Percentiles rank a stretch among this genome's conserved stretches.
phyloP scores from a whole-genome alignment of 1,140 invertebrate species.

The Eurytemora carolleeae region DNA sequence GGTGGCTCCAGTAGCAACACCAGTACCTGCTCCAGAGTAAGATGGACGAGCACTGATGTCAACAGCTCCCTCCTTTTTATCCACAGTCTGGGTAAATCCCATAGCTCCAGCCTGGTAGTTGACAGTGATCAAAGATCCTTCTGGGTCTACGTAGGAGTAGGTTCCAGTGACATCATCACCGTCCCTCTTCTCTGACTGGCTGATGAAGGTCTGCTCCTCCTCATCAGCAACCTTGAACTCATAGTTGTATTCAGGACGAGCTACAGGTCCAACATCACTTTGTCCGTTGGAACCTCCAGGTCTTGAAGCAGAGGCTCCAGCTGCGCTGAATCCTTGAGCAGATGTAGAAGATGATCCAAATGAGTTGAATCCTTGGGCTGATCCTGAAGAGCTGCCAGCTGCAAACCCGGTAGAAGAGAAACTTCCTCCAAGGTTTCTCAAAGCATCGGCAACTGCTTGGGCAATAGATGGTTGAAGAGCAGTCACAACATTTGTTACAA shows the following conservation, averaged over 20 bases:
- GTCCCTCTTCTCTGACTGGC: background rate
- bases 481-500: background rate
- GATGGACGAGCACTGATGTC: background rate
- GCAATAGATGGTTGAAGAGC: background rate
- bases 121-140: conserved; percentile 10
- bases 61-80: background rate
- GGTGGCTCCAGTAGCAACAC: no score
- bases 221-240: conserved; percentile 4
- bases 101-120: conserved; percentile 4
- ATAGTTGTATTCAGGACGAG: conserved; percentile 1
- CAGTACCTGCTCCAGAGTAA: no score
- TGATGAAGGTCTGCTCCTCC: conserved; percentile 3
- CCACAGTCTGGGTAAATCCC: background rate
- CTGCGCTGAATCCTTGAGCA: background rate
- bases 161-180: background rate
- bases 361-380: no score
- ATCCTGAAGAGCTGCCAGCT: no score
- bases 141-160: conserved; percentile 4
- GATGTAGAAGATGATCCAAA: background rate
- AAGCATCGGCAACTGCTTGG: background rate
- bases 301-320: background rate
- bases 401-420: no score
- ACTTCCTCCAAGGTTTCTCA: no score
- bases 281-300: background rate
- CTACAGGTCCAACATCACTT: background rate